Percentiles rank a stretch among this genome's conserved stretches.
These are phyloP conservation scores for Polymixis lichenea DNA, from an alignment of 2,888 invertebrate genomes.

Conservation along the genomic window DNA sequence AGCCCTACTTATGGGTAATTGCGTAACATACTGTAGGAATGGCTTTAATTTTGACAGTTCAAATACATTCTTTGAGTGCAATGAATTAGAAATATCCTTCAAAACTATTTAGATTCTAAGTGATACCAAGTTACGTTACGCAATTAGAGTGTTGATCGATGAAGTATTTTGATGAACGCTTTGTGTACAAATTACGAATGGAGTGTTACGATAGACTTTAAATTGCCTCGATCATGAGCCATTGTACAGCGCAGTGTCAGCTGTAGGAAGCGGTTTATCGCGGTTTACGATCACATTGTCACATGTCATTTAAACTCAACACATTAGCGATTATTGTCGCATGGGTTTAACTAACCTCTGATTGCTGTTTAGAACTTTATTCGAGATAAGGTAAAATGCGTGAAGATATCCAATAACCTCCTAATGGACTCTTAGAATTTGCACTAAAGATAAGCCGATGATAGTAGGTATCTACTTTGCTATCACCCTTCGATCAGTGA, in stretches of 20 bases:
- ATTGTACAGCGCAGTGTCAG: constrained; percentile 10
- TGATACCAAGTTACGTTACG: too few species aligned
- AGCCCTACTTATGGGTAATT: too few species aligned
- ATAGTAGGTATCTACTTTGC: constrained; percentile 23
- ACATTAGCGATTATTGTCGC: constrained; percentile 20
- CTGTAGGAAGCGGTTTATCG: constrained; percentile 12
- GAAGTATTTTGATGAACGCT: constrained; percentile 2
- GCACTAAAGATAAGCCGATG: constrained; percentile 47
- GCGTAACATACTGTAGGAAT: too few species aligned
- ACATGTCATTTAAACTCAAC: constrained; percentile 19
- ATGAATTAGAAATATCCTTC: too few species aligned
- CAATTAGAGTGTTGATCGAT: background rate
- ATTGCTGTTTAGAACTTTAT: constrained; percentile 34
- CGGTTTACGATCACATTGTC: background rate
- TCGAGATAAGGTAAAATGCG: constrained; percentile 35
- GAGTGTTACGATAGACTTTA: constrained; percentile 12
- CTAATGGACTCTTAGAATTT: constrained; percentile 43
- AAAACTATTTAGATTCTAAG: too few species aligned
- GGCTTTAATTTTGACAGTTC: too few species aligned
- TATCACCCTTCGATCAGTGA: constrained; percentile 16
- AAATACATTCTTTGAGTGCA: too few species aligned
- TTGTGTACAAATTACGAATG: constrained; percentile 25
- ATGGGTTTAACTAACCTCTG: constrained; percentile 28
- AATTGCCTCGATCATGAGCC: constrained; percentile 15
- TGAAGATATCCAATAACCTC: constrained; percentile 33